phyloP scores from a whole-genome alignment of 2,888 invertebrate genomes.

The Stenchaetothrips biformis region DNA sequence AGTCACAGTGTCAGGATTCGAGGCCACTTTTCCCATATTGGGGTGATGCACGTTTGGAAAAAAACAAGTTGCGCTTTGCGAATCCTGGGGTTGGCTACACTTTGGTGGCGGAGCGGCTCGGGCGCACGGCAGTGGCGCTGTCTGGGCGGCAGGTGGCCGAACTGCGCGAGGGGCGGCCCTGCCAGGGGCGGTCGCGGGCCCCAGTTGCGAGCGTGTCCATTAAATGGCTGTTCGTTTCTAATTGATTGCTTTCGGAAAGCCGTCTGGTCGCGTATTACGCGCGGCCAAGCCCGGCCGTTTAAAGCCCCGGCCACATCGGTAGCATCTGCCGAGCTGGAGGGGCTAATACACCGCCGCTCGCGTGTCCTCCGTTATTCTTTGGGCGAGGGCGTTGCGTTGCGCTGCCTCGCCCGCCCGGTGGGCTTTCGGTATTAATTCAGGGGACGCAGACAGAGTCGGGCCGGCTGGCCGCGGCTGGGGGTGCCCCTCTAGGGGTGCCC shows the following conservation, averaged over 20 bases:
- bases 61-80: no score
- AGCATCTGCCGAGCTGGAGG: background rate
- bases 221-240: background rate
- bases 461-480: no score
- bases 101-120: no score
- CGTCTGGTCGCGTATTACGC: background rate
- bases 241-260: constrained; percentile 21
- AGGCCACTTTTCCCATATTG: no score
- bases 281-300: background rate
- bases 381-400: background rate
- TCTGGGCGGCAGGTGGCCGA: no score
- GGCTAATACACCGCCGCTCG: no score
- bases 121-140: no score
- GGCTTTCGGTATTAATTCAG: background rate
- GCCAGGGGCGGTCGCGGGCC: background rate
- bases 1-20: no score
- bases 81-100: no score
- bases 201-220: background rate
- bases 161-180: no score
- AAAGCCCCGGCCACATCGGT: background rate
- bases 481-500: no score
- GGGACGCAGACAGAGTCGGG: background rate
- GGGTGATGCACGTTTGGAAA: no score
- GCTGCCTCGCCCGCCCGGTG: background rate
- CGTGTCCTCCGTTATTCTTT: background rate